Base-by-base conservation (phyloP, 2,888 invertebrate species). In the Drosophila parthenogenetica region DNA sequence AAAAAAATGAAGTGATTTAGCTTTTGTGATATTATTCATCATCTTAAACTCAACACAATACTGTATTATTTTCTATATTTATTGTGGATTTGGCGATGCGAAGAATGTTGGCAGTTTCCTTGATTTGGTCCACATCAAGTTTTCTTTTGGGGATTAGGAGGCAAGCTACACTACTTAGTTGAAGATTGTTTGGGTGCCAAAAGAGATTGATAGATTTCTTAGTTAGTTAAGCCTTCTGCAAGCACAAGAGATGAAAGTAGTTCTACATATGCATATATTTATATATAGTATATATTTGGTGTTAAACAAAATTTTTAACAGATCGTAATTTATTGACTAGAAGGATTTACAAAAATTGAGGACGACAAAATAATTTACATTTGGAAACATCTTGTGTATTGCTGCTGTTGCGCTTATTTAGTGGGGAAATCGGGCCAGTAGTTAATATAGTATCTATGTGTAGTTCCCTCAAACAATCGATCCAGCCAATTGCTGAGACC, bases 361-460 rank as follows among this genome's bases (percentile, higher is more conserved):
- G 54, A 42, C 35, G 45, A 45, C 14, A 57, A 57, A 22, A 14
- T 25, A 65, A 76, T 76, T 79, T 79, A 79, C 79, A 76, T 60
- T 69, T 55, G 48, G 40, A 43, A 55, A 46, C 43, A 53, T 45
- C 32, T 14, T 3, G 16, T 45, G 17, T 43, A 43, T 54, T 54
- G 32, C 40, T 35, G 32, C 11, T 35, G 35, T 46, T 14, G 11
- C 11, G 42, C 54, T 93, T 95, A 96, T 93, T 96, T 96, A 90
- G 95, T 95, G 78, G 96, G 95, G 94, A 97, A 98, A 90, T 98
- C 97, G n/a, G 99, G 99, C 99, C 99, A 99, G 93, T 98, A 98
- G 93, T 98, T 98, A 85, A 99, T 95, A 92, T 97, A 96, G 93
- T 98, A 99, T 81, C 98, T 96, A 91, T 97, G 97, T 5, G 99